A percentile compares a stretch with the other conserved stretches of the same genome.
Conservation (phyloP, 2,797 vertebrate species). For the Heteromormyrus szaboi region DNA sequence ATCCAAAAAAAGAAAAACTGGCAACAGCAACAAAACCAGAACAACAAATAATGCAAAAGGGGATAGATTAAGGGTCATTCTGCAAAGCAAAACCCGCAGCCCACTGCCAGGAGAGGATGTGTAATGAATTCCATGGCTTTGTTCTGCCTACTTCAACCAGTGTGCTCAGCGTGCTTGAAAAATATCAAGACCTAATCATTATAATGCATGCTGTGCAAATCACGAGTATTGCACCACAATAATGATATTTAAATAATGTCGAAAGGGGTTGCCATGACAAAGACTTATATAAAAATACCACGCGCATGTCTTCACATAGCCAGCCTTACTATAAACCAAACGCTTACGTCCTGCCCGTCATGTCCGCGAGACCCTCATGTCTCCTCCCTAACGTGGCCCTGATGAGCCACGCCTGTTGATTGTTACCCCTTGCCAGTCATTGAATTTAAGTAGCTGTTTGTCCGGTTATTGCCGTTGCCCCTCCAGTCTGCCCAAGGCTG, state of each 20-base stretch:
- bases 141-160: slow-evolving; percentile 38
- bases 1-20: slow-evolving; percentile 20
- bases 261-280: slow-evolving; percentile 34
- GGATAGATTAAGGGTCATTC: slow-evolving; percentile 31
- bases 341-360: background rate
- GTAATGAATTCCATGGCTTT: slow-evolving; percentile 48
- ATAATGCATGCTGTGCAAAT: slow-evolving; percentile 37
- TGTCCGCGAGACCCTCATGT: background rate
- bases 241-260: slow-evolving; percentile 26
- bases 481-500: background rate
- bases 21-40: background rate
- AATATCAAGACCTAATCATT: slow-evolving; percentile 41
- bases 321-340: background rate
- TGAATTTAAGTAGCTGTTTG: background rate
- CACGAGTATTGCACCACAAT: slow-evolving; percentile 22
- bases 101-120: slow-evolving; percentile 28
- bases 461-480: background rate
- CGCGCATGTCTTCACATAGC: background rate
- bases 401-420: background rate
- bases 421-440: background rate
- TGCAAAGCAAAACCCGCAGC: slow-evolving; percentile 21
- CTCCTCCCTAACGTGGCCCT: background rate
- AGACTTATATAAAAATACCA: slow-evolving; percentile 12
- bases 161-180: slow-evolving; percentile 38
- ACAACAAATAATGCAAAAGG: background rate